Evolutionary conservation across 53 echinoderm and acorn worm genomes (phyloP).

Genomic region (Hippasteria phrygiana): DNA sequence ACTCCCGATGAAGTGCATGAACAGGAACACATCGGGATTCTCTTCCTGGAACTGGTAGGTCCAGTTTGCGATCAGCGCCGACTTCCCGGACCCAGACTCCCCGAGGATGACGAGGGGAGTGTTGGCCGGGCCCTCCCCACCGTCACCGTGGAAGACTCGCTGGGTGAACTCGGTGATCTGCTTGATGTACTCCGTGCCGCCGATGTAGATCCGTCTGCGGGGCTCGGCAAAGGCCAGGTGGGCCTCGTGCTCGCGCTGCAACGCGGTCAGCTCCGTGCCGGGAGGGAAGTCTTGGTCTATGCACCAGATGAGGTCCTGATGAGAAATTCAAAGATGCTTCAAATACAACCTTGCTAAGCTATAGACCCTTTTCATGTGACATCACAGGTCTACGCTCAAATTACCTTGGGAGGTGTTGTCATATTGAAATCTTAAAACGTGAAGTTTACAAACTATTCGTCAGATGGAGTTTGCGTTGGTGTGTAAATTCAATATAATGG

Average conservation of each 20-base stretch:
- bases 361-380: neutral
- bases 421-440: no score
- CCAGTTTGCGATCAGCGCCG: conserved; percentile 94
- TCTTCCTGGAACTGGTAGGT: conserved; percentile 77
- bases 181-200: conserved; percentile 79
- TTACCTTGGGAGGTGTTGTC: no score
- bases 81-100: conserved; percentile 92
- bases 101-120: conserved; percentile 83
- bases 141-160: neutral
- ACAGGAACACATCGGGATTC: conserved; percentile 78
- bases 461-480: no score
- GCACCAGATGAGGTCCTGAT: conserved; percentile 78
- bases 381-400: no score
- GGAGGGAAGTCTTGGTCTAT: conserved; percentile 90
- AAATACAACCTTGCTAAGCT: neutral
- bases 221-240: conserved; percentile 93
- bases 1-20: conserved; percentile 93
- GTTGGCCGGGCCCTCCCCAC: conserved; percentile 19
- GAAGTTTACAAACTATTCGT: no score
- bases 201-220: conserved; percentile 87
- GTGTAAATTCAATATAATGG: no score
- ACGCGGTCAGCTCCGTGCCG: conserved; percentile 79
- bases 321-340: conserved; percentile 1
- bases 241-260: conserved; percentile 85
- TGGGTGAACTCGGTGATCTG: conserved; percentile 72